Conservation (phyloP, 1,140 invertebrate species). For the Helicorthomorpha holstii region DNA sequence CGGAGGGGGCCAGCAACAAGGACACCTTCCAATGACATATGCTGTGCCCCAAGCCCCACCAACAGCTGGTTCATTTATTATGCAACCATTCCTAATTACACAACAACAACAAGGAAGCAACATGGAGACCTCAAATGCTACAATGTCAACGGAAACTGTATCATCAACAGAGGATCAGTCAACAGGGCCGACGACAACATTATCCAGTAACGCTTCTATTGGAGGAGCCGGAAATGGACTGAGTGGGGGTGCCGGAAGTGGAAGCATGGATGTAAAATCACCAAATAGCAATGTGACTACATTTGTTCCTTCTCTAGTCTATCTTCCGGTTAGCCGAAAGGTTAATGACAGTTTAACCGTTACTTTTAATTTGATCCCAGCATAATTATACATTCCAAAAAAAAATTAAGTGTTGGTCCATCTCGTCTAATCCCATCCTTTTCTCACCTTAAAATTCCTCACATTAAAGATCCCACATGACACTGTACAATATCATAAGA, state of each 20-base stretch:
- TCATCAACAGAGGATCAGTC: not conserved
- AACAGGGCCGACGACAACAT: constrained; percentile 9
- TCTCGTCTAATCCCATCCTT: too few species aligned
- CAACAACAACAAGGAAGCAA: constrained; percentile 24
- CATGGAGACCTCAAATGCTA: constrained; percentile 4
- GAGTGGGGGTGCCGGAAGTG: not conserved
- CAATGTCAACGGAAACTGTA: constrained; percentile 1
- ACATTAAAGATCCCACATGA: too few species aligned
- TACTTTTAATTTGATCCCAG: constrained; percentile 78
- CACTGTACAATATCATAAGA: too few species aligned
- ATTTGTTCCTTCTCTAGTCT: constrained; percentile 75
- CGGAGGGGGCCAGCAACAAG: constrained; percentile 10
- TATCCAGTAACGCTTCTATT: not conserved
- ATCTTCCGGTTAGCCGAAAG: constrained; percentile 71
- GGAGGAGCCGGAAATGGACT: not conserved
- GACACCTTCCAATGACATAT: constrained; percentile 19
- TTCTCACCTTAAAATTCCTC: too few species aligned
- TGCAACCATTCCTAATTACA: constrained; percentile 72
- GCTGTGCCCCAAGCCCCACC: constrained; percentile 22
- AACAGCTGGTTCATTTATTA: constrained; percentile 34
- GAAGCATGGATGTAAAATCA: constrained; percentile 7
- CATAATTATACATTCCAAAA: too few species aligned
- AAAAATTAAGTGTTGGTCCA: too few species aligned
- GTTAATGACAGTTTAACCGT: constrained; percentile 61
- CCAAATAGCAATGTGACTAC: constrained; percentile 26